Conservation (phyloP, 2,888 invertebrate genomes). For the Cataglyphis albicans region DNA sequence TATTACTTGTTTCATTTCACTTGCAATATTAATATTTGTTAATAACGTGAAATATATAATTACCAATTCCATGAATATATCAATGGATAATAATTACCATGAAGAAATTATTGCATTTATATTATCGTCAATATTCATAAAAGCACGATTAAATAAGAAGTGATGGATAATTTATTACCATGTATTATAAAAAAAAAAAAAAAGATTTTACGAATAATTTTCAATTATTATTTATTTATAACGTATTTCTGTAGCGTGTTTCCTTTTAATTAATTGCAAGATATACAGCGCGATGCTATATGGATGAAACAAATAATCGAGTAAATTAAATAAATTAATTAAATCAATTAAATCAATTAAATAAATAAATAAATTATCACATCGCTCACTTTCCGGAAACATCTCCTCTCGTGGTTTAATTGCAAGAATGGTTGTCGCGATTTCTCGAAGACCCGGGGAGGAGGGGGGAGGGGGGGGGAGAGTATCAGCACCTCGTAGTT, state of each 20-base stretch:
- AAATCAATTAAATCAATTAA: too few relatives aligned
- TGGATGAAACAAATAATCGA: conserved; percentile 15
- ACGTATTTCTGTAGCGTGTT: background rate
- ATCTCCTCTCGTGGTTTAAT: conserved; percentile 29
- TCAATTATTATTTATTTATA: background rate
- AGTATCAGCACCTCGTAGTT: conserved; percentile 32
- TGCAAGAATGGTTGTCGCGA: conserved; percentile 42
- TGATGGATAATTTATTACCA: background rate
- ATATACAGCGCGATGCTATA: background rate
- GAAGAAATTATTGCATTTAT: background rate
- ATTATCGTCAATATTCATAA: background rate
- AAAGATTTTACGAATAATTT: background rate
- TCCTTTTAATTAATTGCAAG: background rate
- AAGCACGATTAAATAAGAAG: background rate
- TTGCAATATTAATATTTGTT: background rate
- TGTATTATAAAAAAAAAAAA: background rate
- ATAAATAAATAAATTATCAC: background rate
- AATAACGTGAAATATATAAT: background rate
- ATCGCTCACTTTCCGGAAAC: conserved; percentile 30
- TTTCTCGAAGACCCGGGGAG: conserved; percentile 31
- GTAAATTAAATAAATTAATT: background rate
- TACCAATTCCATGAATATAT: background rate
- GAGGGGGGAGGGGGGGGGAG: too few relatives aligned
- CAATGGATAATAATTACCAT: too few relatives aligned
- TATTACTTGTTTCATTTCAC: background rate